Conservation (phyloP, 2,888 invertebrate species). For the Marasmarcha lunaedactyla region DNA sequence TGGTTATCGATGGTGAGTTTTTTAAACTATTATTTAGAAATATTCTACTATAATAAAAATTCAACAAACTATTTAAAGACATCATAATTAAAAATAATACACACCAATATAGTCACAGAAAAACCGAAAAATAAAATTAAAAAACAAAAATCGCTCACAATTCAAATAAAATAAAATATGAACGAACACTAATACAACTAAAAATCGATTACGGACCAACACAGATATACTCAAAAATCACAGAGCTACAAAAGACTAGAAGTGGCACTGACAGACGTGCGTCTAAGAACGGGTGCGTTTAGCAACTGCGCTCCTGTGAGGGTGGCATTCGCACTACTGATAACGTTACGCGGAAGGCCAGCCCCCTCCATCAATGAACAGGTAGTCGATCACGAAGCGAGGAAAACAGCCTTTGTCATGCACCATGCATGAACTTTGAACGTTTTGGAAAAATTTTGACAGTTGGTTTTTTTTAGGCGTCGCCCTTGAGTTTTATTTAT, state of each 20-base stretch:
- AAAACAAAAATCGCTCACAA: neutral
- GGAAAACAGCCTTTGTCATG: neutral
- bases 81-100: neutral
- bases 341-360: slow-evolving; percentile 67
- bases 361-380: slow-evolving; percentile 51
- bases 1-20: too few species aligned
- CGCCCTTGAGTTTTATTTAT: too few species aligned
- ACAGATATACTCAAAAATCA: neutral
- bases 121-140: neutral
- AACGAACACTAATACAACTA: neutral
- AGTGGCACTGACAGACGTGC: slow-evolving; percentile 54
- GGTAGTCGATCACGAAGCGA: slow-evolving; percentile 32
- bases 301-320: slow-evolving; percentile 59
- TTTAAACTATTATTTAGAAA: too few species aligned
- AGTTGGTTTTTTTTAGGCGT: too few species aligned
- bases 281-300: slow-evolving; percentile 62
- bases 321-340: slow-evolving; percentile 69
- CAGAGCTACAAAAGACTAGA: slow-evolving; percentile 37
- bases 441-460: too few species aligned
- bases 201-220: neutral
- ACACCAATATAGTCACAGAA: neutral
- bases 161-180: neutral
- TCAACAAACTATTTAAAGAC: neutral
- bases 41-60: too few species aligned
- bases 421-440: neutral